Conservation (phyloP, 1,140 invertebrate genomes). For the Drosophila quadrilineata region DNA sequence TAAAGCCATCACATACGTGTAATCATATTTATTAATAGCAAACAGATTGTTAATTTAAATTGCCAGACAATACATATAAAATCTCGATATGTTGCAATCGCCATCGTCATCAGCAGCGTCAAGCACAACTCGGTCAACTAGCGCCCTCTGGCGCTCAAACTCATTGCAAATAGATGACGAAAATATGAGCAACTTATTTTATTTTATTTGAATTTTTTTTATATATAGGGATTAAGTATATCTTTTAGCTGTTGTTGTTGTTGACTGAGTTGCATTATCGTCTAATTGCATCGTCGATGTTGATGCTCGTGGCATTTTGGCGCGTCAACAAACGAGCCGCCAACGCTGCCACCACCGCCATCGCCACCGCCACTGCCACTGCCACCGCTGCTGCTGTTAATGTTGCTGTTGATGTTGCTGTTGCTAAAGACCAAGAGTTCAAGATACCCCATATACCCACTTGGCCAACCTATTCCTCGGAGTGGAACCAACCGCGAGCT, state of each 20-base stretch:
- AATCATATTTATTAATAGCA: neutral
- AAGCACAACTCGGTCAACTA: constrained; percentile 7
- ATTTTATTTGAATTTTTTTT: constrained; percentile 46
- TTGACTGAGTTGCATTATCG: constrained; percentile 56
- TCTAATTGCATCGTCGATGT: constrained; percentile 62
- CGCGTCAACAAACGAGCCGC: constrained; percentile 76
- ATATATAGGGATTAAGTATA: no score
- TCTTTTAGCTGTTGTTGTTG: constrained; percentile 32
- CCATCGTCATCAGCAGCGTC: neutral
- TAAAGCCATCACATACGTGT: no score
- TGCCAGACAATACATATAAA: constrained; percentile 31
- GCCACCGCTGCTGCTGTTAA: constrained; percentile 67
- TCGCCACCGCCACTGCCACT: no score
- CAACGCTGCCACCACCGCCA: no score
- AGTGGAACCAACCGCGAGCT: constrained; percentile 50
- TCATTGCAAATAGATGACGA: constrained; percentile 41
- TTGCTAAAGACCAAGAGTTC: constrained; percentile 31
- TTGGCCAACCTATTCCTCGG: constrained; percentile 1
- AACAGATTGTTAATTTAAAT: constrained; percentile 27
- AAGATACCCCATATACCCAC: constrained; percentile 22
- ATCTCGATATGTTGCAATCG: constrained; percentile 56
- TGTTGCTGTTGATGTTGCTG: constrained; percentile 2
- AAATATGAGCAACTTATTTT: constrained; percentile 49
- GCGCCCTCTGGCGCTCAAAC: constrained; percentile 29
- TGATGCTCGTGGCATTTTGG: constrained; percentile 68